Evolutionary conservation across 2,888 invertebrate species (phyloP).

Genomic region (Blomia tropicalis): DNA sequence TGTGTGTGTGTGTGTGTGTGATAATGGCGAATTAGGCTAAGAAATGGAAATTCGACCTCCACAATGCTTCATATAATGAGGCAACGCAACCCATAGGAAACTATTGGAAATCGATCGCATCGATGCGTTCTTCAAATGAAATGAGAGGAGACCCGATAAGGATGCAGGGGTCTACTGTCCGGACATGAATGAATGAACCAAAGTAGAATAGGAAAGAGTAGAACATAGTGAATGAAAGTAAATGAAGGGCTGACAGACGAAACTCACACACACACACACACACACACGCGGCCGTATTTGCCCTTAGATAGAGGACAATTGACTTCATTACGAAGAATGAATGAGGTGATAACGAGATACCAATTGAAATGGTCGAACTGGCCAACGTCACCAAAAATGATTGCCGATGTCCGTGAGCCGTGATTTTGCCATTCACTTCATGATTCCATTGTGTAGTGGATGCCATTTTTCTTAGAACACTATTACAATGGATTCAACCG

Average conservation of each 20-base stretch:
- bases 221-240: too few species aligned
- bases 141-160: neutral
- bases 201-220: neutral
- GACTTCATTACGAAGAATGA: neutral
- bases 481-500: neutral
- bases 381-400: too few species aligned
- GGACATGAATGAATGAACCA: too few species aligned
- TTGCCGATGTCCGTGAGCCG: too few species aligned
- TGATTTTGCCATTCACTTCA: too few species aligned
- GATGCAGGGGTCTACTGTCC: too few species aligned
- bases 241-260: too few species aligned
- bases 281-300: too few species aligned
- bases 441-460: too few species aligned
- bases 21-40: constrained; percentile 12
- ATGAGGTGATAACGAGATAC: neutral
- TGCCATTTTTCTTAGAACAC: neutral
- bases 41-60: constrained; percentile 8
- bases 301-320: too few species aligned
- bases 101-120: constrained; percentile 13
- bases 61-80: neutral
- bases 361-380: neutral
- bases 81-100: neutral
- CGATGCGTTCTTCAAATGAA: neutral
- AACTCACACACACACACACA: too few species aligned
- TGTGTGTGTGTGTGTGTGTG: too few species aligned